Evolutionary conservation across 2,888 invertebrate genomes (phyloP), one percentile per base, ranked within the genome.

Genomic region (Drosophila falleni): DNA sequence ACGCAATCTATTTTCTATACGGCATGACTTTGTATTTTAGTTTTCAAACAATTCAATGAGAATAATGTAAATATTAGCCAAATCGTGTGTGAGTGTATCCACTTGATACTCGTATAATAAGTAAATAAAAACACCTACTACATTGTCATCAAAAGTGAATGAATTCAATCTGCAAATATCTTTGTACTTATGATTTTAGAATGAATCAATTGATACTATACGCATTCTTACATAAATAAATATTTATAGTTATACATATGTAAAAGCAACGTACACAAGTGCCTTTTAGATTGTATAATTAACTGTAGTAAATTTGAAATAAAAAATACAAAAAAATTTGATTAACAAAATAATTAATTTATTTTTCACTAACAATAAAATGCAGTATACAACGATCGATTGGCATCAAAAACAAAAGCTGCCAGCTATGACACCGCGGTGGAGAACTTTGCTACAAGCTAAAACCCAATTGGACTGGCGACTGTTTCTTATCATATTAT

Each of bases 21-120:
- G 51, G 16, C 56, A 65, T 65, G 83, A 79, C 71, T 66, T 39
- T 58, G 37, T 54, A 47, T 47, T 60, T 53, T 61, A 47, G 63
- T 59, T 66, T 44, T 33, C 15, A 31, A 62, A n/a, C 47, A 49
- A 42, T 55, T 51, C 49, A 68, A 64, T 62, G 56, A 50, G 58
- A 53, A 61, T 64, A 73, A 56, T 61, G 67, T 53, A 68, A 86
- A 82, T 76, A 89, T 66, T 65, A 61, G 53, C 51, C 16, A 35
- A 44, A 26, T 19, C 35, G 51, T 56, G 37, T 49, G 39, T 63
- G 19, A 54, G 35, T 51, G 51, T 62, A 47, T 56, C 55, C 51
- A 71, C 42, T 51, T 55, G 19, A 31, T 44, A 42, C 35, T 31
- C 56, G 39, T 54, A 11, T 47, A 63, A 5, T 50, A 86, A 62